phyloP scores from a whole-genome alignment of 2,888 invertebrate genomes.

The Homarus gammarus region DNA sequence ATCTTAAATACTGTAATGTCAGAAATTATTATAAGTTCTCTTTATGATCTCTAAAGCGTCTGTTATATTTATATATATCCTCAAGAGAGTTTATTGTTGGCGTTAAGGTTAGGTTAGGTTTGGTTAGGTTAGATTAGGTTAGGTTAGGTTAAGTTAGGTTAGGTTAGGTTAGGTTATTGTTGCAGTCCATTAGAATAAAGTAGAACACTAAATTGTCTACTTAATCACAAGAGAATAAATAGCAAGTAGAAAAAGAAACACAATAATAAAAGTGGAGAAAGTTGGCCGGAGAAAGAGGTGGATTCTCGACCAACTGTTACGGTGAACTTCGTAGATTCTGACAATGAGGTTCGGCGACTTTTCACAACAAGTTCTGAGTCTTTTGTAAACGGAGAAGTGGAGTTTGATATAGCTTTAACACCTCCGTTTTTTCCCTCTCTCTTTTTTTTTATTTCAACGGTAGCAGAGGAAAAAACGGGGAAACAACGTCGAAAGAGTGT shows the following conservation, averaged over 20 bases:
- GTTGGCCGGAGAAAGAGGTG: not conserved
- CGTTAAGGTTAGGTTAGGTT: no score
- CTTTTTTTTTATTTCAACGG: not conserved
- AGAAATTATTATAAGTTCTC: no score
- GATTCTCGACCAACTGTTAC: not conserved
- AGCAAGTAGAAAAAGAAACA: not conserved
- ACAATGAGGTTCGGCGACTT: conserved; percentile 7
- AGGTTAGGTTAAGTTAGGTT: no score
- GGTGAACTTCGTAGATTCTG: not conserved
- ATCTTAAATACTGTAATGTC: no score
- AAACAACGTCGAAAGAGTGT: no score
- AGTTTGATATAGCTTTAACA: not conserved
- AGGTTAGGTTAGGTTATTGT: no score
- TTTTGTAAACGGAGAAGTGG: conserved; percentile 3
- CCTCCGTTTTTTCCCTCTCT: not conserved
- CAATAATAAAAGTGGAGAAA: not conserved
- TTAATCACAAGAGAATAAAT: not conserved
- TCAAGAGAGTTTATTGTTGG: no score
- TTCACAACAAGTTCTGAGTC: not conserved
- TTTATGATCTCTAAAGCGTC: no score
- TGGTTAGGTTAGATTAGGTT: no score
- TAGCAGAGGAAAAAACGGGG: no score
- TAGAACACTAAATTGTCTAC: not conserved
- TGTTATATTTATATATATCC: no score
- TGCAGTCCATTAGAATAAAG: no score